Evolutionary conservation across 2,113 vertebrate species (phyloP).

Genomic region (Corydoras maculifer): DNA sequence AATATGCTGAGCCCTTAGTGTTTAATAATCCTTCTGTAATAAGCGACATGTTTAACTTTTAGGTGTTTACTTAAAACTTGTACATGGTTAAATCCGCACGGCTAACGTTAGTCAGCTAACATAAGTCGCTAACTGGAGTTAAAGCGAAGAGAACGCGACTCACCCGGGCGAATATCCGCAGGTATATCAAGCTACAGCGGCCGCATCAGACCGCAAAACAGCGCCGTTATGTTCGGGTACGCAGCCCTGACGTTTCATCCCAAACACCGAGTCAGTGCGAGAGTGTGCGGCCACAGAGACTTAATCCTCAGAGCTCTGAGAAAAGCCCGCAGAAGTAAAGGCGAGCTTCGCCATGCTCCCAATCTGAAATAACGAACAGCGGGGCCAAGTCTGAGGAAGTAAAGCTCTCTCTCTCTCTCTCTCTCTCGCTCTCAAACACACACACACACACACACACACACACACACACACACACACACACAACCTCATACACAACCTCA

Average conservation of each 20-base stretch:
- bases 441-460: neutral
- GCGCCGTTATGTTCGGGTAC: neutral
- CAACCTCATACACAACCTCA: neutral
- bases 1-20: conserved; percentile 18
- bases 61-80: no score
- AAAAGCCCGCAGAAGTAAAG: neutral
- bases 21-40: neutral
- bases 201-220: conserved; percentile 14
- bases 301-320: conserved; percentile 20
- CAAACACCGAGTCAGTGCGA: neutral
- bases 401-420: conserved; percentile 6
- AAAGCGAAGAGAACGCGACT: conserved; percentile 23
- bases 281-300: neutral
- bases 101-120: neutral
- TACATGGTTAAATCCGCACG: neutral
- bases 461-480: no score
- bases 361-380: neutral
- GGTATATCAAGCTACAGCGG: conserved; percentile 17
- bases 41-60: neutral
- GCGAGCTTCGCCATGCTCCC: conserved; percentile 29
- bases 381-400: neutral
- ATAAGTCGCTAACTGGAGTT: neutral
- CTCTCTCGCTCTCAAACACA: conserved; percentile 1
- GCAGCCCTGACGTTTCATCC: neutral
- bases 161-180: conserved; percentile 33